Evolutionary conservation across 2,888 invertebrate species (phyloP), one percentile per base, ranked within the genome.

Genomic region (Serrognathus titanus): DNA sequence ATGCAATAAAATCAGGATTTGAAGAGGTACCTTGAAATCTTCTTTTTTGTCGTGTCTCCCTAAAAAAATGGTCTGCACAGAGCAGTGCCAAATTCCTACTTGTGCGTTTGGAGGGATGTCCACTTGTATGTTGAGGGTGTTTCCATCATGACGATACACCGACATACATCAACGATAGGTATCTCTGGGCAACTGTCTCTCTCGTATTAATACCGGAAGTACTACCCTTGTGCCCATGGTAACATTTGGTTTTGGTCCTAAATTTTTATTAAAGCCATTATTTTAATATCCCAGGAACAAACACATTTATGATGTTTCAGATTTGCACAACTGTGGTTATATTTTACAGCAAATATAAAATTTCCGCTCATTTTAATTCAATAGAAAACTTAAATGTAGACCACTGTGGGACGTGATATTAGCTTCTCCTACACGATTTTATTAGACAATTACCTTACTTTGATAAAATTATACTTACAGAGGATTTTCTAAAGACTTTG

Each of bases 401-500:
- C n/a, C n/a, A n/a, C n/a, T n/a, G n/a, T n/a, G n/a, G n/a, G n/a
- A n/a, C n/a, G n/a, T n/a, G n/a, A n/a, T n/a, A n/a, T n/a, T n/a
- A n/a, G n/a, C n/a, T n/a, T n/a, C n/a, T n/a, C n/a, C n/a, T n/a
- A n/a, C n/a, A n/a, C n/a, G n/a, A n/a, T 16, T 16, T 16, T 16
- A 16, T 1, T 16, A 16, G 16, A 3, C n/a, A n/a, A n/a, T n/a
- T 16, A 16, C 2, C 16, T 16, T 3, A 16, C 16, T 41, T 52
- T 52, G 0, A 16, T 16, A 2, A 16, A 16, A 31, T 6, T 53
- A 40, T 59, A 59, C 60, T 78, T 79, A 54, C 77, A 92, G 93
- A 73, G 96, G 95, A 5, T 97, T 97, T 78, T 89, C 93, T 9
- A 94, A 93, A 76, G 95, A 95, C 57, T 97, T 97, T 75, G 93